A percentile compares a stretch with the other conserved stretches of the same genome.
These are phyloP conservation scores for Eumacrocentrus americanus DNA, from an alignment of 2,888 invertebrate genomes.

Conservation along the genomic window DNA sequence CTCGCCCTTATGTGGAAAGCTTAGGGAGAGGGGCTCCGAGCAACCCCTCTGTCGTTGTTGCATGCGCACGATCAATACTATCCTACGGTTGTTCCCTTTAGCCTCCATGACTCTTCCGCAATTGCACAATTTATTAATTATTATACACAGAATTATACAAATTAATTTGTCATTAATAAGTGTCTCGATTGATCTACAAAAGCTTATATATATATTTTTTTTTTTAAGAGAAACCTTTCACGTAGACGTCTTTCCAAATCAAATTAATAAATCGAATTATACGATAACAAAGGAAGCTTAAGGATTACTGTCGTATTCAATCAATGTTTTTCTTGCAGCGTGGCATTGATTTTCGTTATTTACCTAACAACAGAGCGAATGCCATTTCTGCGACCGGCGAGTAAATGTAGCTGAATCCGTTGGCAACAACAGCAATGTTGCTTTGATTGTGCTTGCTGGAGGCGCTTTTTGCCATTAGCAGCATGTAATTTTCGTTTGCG, in stretches of 20 bases:
- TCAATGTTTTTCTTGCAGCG: too few species aligned
- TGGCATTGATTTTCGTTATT: constrained; percentile 30
- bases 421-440: constrained; percentile 58
- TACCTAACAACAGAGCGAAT: constrained; percentile 58
- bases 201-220: too few species aligned
- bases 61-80: constrained; percentile 57
- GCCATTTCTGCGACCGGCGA: constrained; percentile 54
- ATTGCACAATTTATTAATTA: constrained; percentile 48
- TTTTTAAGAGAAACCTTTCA: too few species aligned
- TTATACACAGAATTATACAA: too few species aligned
- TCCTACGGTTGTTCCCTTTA: too few species aligned
- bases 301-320: too few species aligned
- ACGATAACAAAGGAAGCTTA: too few species aligned
- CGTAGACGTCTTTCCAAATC: too few species aligned
- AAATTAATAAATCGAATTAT: too few species aligned
- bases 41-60: constrained; percentile 42
- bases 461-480: constrained; percentile 46
- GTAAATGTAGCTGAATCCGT: constrained; percentile 55
- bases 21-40: constrained; percentile 10
- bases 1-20: constrained; percentile 39
- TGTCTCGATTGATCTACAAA: too few species aligned
- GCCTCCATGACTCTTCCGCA: constrained; percentile 57
- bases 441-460: constrained; percentile 37
- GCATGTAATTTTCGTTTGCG: constrained; percentile 52
- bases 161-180: too few species aligned